These are phyloP conservation scores for Erpobdella octoculata DNA, from an alignment of 2,888 invertebrate species.

Conservation along the genomic window DNA sequence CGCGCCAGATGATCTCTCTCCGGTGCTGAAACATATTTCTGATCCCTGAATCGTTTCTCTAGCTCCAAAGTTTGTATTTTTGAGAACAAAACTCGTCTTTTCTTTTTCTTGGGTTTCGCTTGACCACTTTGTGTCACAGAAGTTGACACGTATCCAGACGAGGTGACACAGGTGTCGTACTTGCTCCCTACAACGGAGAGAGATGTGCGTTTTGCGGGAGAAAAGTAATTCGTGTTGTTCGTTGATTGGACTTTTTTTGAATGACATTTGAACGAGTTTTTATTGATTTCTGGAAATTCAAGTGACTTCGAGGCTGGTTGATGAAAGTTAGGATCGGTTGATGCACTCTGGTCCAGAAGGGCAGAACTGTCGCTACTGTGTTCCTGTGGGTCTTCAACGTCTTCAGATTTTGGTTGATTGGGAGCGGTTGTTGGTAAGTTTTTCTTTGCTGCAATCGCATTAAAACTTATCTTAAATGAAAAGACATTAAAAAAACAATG, in stretches of 20 bases:
- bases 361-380: too few relatives aligned
- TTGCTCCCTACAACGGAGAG: background rate
- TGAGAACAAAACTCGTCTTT: conserved; percentile 27
- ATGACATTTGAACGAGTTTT: too few relatives aligned
- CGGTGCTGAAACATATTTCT: conserved; percentile 28
- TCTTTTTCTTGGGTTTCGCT: conserved; percentile 24
- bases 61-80: conserved; percentile 26
- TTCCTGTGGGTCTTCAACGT: background rate
- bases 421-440: too few relatives aligned
- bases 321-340: too few relatives aligned
- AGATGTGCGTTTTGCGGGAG: background rate
- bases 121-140: background rate
- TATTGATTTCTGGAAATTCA: too few relatives aligned
- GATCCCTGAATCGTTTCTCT: conserved; percentile 28
- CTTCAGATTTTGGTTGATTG: background rate
- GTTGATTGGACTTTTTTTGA: too few relatives aligned
- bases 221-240: background rate
- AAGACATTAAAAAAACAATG: too few relatives aligned
- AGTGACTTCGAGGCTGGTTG: too few relatives aligned
- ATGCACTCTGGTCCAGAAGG: too few relatives aligned
- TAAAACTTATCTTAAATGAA: too few relatives aligned
- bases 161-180: background rate
- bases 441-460: too few relatives aligned
- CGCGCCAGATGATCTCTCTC: conserved; percentile 28
- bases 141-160: background rate